Evolutionary conservation across 2,888 invertebrate species (phyloP), one percentile per base, ranked within the genome.

Genomic region (Griposia aprilina): DNA sequence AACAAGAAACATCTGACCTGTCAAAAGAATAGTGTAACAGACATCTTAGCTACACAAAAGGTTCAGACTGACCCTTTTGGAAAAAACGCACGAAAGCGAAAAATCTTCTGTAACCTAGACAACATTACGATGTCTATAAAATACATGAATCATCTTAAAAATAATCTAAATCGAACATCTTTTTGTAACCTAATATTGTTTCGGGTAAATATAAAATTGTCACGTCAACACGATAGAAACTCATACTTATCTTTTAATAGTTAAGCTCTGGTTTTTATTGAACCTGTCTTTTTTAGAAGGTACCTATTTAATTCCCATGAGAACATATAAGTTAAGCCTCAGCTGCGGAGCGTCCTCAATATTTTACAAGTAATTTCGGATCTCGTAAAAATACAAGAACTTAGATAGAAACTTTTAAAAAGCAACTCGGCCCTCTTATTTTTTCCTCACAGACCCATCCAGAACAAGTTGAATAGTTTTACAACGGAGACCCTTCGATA

Each of bases 401-500:
- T 94, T 92, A 87, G 90, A 90, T 87, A 89, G 90, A 91, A 94
- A 94, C 93, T 94, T 94, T 95, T 94, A 92, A 94, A 94, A 94
- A 93, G 92, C 92, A 85, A 93, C 89, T 91, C 85, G 81, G 89
- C 88, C 91, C 91, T 91, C 90, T 93, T 94, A 93, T 93, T 94
- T 94, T 94, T 94, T 93, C 91, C 93, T 94, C 89, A 93, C 92
- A 93, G 93, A 93, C 93, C 94, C 91, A 94, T 93, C 91, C 90
- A 83, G 87, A 89, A 89, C 88, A 94, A 95, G 92, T 95, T 95
- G 86, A 93, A 94, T 95, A 95, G 95, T 95, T 95, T 94, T 93
- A 94, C 94, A 94, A 93, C 90, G 92, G 92, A 91, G 93, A 94
- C 94, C 95, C 94, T 94, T 94, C 95, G 94, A 94, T 94, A 95